A percentile compares a stretch with the other conserved stretches of the same genome.
These are phyloP conservation scores for Pitta sordida DNA, from an alignment of 2,113 vertebrate genomes.

Conservation along the genomic window DNA sequence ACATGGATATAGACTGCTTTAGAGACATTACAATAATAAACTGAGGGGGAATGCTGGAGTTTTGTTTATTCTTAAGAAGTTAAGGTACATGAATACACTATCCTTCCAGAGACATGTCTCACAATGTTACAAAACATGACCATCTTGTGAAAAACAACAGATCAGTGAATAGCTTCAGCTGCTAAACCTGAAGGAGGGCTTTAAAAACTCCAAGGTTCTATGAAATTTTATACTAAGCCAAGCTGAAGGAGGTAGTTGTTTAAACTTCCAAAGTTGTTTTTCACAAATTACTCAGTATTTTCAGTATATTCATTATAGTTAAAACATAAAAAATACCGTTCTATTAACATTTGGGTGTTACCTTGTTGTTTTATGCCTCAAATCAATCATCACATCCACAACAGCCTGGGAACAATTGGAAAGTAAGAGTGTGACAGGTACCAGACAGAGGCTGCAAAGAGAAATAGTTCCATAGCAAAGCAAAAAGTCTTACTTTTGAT, in stretches of 20 bases:
- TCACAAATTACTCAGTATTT: background rate
- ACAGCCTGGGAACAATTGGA: constrained; percentile 90
- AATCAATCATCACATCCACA: constrained; percentile 91
- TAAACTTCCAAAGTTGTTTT: background rate
- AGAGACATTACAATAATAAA: background rate
- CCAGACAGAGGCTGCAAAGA: constrained; percentile 85
- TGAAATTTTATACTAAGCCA: background rate
- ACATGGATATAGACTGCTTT: background rate
- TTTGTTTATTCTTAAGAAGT: background rate
- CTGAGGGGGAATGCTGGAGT: rapidly evolving
- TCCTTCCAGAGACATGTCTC: background rate
- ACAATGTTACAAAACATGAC: background rate
- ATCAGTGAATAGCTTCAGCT: background rate
- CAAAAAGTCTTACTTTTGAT: background rate
- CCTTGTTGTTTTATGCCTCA: constrained; percentile 88
- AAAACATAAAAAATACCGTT: background rate
- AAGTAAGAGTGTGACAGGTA: constrained; percentile 89
- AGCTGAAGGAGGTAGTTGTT: background rate
- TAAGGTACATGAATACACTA: background rate
- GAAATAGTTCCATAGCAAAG: background rate
- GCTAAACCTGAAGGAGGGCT: background rate
- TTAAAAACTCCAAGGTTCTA: background rate
- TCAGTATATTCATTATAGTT: background rate
- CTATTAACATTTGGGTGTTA: constrained; percentile 54
- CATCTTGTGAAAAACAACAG: background rate